These are phyloP conservation scores for Psammodynastes pulverulentus DNA, from an alignment of 2,113 vertebrate species.

Conservation along the genomic window DNA sequence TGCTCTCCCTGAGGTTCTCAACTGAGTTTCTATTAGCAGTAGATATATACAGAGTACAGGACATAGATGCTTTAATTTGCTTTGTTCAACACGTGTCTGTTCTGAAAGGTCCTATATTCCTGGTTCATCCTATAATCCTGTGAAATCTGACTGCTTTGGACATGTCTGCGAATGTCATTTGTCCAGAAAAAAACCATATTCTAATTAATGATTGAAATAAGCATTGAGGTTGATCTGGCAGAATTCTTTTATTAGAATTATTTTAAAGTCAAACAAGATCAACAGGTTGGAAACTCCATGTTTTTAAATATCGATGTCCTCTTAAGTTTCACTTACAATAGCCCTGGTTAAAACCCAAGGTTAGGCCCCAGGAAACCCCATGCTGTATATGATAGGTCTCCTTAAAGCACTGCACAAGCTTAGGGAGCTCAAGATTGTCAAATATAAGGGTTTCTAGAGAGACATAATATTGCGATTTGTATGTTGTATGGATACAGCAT, in stretches of 20 bases:
- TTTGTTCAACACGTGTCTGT: background rate
- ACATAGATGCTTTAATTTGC: background rate
- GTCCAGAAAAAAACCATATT: background rate
- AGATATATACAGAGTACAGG: background rate
- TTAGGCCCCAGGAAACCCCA: background rate
- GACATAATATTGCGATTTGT: background rate
- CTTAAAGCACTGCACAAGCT: background rate
- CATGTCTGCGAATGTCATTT: background rate
- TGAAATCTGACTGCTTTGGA: background rate
- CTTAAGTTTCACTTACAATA: background rate
- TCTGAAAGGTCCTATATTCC: background rate
- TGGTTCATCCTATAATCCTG: too few relatives aligned
- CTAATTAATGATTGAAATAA: background rate
- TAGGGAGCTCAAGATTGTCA: too few relatives aligned
- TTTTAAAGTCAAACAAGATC: background rate
- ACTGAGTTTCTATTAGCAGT: background rate
- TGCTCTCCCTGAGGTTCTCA: background rate
- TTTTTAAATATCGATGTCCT: background rate
- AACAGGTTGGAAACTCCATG: background rate
- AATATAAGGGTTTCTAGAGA: background rate
- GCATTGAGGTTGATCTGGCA: background rate
- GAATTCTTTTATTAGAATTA: background rate
- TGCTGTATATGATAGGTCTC: background rate
- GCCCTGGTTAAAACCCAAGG: background rate
- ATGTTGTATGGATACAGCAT: background rate